A percentile compares a stretch with the other conserved stretches of the same genome.
These are phyloP conservation scores for Drosophila guanche DNA, from an alignment of 1,140 invertebrate species.

Conservation along the genomic window DNA sequence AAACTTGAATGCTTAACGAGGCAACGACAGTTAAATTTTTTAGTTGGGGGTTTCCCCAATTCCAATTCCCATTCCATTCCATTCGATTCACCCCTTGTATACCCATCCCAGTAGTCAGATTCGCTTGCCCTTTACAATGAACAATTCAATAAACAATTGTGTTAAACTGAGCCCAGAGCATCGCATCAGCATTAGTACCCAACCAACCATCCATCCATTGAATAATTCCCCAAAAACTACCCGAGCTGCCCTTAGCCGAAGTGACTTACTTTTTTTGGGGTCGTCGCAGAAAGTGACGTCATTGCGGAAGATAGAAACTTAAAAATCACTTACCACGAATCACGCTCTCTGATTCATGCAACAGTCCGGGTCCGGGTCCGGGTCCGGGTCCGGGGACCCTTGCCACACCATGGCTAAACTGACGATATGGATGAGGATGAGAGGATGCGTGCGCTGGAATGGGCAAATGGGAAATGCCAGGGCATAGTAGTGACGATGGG, in stretches of 20 bases:
- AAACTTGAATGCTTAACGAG: conserved; percentile 80
- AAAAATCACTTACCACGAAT: conserved; percentile 82
- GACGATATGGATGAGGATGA: conserved; percentile 20
- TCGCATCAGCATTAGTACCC: conserved; percentile 45
- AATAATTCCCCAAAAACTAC: conserved; percentile 24
- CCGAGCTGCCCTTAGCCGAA: conserved; percentile 34
- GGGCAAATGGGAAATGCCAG: conserved; percentile 48
- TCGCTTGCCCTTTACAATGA: conserved; percentile 52
- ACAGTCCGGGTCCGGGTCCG: conserved; percentile 57
- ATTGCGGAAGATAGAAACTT: conserved; percentile 67
- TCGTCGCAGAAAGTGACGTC: conserved; percentile 56
- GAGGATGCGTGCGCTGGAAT: conserved; percentile 23
- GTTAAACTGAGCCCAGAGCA: conserved; percentile 69
- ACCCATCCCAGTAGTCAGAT: no score
- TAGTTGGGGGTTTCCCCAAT: conserved; percentile 28
- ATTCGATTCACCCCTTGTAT: no score
- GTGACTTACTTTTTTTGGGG: conserved; percentile 46
- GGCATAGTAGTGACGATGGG: conserved; percentile 68
- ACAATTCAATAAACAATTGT: conserved; percentile 79
- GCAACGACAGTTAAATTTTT: conserved; percentile 63
- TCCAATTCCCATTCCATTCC: background rate
- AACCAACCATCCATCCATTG: conserved; percentile 51
- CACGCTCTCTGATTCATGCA: conserved; percentile 78
- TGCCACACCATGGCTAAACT: background rate
- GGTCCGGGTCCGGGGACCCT: background rate